Conservation (phyloP, 2,113 vertebrate genomes). For the Bos taurus region DNA sequence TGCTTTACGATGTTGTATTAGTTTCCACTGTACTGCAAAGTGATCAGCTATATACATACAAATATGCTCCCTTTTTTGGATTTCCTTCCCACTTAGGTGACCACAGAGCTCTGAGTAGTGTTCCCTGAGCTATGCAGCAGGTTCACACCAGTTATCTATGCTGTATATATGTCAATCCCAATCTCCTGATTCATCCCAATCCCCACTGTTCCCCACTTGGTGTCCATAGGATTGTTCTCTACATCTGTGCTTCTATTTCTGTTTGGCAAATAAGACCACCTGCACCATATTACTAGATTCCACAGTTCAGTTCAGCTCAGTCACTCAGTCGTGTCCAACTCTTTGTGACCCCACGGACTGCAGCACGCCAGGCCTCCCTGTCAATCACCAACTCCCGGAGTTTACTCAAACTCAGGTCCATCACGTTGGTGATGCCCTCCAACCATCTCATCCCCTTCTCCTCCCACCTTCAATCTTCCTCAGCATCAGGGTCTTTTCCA, state of each 20-base stretch:
- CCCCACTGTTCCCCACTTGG: neutral
- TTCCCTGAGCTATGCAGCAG: neutral
- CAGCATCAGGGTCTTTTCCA: too few species aligned
- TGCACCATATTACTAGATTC: neutral
- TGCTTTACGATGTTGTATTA: neutral
- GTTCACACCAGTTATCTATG: neutral
- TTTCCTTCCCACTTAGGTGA: neutral
- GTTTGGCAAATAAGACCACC: neutral
- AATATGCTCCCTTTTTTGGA: neutral
- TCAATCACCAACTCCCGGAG: too few species aligned
- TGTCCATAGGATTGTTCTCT: neutral
- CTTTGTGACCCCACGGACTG: too few species aligned
- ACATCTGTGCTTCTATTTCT: neutral
- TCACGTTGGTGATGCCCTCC: fast-evolving
- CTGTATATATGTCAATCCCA: neutral
- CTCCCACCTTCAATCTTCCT: too few species aligned
- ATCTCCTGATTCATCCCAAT: neutral
- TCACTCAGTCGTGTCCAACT: too few species aligned
- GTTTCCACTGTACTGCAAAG: neutral
- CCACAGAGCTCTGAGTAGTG: neutral
- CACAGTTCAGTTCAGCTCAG: neutral
- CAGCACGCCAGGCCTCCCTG: too few species aligned
- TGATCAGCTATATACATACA: neutral
- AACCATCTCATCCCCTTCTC: too few species aligned
- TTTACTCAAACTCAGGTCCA: too few species aligned